A percentile compares a stretch with the other conserved stretches of the same genome.
Evolutionary conservation across 2,113 vertebrate genomes (phyloP).

Genomic region (Vulpes lagopus): DNA sequence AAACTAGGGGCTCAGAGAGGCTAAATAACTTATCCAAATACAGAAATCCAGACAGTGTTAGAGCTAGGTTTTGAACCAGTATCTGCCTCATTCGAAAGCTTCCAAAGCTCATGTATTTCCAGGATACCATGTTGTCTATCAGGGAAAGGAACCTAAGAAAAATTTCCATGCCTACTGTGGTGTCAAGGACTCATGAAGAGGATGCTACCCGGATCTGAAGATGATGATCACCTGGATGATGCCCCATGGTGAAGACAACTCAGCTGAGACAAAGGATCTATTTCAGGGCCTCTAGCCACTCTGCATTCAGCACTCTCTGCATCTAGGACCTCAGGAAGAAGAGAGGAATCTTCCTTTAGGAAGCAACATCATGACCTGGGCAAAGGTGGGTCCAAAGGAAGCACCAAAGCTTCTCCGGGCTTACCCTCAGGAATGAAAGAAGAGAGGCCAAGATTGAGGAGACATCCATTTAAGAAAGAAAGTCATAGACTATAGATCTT

Average conservation of each 20-base stretch:
- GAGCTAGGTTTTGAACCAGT: background rate
- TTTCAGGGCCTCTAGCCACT: background rate
- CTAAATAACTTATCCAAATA: background rate
- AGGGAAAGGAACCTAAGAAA: background rate
- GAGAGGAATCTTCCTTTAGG: background rate
- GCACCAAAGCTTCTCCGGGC: background rate
- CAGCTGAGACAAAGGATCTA: too few relatives aligned
- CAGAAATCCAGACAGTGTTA: background rate
- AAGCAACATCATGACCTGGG: background rate
- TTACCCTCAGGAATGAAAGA: background rate
- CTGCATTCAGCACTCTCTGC: background rate
- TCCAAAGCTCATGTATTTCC: background rate
- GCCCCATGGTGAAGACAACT: rapidly evolving
- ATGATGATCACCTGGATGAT: too few relatives aligned
- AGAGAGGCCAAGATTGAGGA: background rate
- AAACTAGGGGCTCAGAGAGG: background rate
- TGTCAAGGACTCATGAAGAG: too few relatives aligned
- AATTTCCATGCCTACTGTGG: background rate
- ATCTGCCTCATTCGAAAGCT: background rate
- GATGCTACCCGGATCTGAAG: background rate
- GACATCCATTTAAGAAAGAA: background rate
- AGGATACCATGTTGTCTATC: rapidly evolving
- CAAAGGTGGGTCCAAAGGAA: background rate
- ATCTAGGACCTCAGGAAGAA: background rate
- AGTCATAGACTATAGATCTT: background rate